phyloP scores from a whole-genome alignment of 2,113 vertebrate genomes.

The Chloropsis hardwickii region DNA sequence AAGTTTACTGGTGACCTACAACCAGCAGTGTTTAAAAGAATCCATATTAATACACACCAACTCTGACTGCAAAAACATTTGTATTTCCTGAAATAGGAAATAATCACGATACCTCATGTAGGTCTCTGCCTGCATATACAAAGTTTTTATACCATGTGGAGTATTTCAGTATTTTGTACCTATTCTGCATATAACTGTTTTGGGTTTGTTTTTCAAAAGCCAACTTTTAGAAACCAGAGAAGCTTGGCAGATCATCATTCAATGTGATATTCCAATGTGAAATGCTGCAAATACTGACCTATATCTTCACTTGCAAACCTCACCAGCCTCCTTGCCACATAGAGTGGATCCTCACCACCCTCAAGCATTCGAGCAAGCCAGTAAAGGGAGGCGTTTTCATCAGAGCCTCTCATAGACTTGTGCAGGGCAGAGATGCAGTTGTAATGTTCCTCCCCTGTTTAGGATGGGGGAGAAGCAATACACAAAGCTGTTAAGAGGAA shows the following conservation, averaged over 20 bases:
- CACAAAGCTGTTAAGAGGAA: not conserved
- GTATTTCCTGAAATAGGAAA: not conserved
- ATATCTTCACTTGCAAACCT: constrained; percentile 97
- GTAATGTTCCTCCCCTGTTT: constrained; percentile 93
- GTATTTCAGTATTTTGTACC: not conserved
- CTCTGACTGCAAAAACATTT: not conserved
- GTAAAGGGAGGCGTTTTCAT: constrained; percentile 92
- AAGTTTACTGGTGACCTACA: not conserved
- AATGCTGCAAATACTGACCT: constrained; percentile 73
- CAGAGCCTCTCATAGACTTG: constrained; percentile 95
- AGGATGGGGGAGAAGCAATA: not conserved
- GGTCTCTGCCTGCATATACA: not conserved
- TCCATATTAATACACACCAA: not conserved
- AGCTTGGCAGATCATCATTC: not conserved
- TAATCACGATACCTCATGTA: not conserved
- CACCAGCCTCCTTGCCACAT: constrained; percentile 91
- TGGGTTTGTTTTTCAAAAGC: rapidly evolving
- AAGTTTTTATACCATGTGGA: not conserved
- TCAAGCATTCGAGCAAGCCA: constrained; percentile 98
- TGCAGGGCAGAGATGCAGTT: constrained; percentile 97
- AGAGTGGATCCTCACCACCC: constrained; percentile 93
- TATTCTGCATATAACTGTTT: not conserved
- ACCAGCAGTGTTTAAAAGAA: not conserved
- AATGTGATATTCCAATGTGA: not conserved
- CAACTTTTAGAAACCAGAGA: not conserved